Evolutionary conservation across 2,113 vertebrate species (phyloP).

Genomic region (Canis aureus): DNA sequence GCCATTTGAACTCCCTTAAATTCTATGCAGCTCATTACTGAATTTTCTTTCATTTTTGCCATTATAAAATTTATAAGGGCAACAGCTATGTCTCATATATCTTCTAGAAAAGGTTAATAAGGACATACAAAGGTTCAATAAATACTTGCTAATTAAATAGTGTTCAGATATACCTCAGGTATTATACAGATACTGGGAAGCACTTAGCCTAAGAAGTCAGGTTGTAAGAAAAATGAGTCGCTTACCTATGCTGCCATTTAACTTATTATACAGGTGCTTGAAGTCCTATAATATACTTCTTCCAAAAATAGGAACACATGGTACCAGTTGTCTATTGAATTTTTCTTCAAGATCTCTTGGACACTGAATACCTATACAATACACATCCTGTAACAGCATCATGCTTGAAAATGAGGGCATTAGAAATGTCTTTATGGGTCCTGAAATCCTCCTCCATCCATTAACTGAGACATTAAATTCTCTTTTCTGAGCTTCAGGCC

Average conservation of each 20-base stretch:
- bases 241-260: not conserved
- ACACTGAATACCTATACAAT: not conserved
- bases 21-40: not conserved
- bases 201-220: not conserved
- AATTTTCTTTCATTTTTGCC: conserved; percentile 28
- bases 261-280: not conserved
- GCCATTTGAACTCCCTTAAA: conserved; percentile 15
- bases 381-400: not conserved
- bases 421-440: not conserved
- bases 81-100: conserved; percentile 13
- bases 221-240: not conserved
- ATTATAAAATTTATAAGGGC: conserved; percentile 26
- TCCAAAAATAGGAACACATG: not conserved
- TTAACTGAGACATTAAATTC: conserved; percentile 5
- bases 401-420: not conserved
- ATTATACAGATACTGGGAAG: not conserved
- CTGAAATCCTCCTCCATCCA: not conserved
- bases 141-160: not conserved
- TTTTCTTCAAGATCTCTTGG: conserved; percentile 29
- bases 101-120: not conserved
- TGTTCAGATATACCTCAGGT: not conserved
- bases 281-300: not conserved
- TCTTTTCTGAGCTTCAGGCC: not conserved
- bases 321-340: not conserved
- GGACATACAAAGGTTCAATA: not conserved